Base-by-base conservation (phyloP, 2,888 invertebrate species). In the Drosophila kuntzei region DNA sequence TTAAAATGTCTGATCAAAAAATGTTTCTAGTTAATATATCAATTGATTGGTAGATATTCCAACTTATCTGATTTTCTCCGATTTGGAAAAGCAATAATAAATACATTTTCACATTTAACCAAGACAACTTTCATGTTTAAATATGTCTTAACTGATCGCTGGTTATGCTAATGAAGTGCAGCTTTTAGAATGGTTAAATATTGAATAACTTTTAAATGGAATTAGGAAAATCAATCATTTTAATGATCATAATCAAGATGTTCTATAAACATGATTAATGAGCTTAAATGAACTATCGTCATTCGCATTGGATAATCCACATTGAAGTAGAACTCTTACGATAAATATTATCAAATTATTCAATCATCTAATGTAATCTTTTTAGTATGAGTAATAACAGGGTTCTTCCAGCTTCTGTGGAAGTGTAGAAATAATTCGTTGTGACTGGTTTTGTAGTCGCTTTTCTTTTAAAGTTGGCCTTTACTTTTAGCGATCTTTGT, bases 241-340 rank as follows among this genome's bases (percentile, higher is more conserved):
- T 70, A 57, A 61, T 53, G 53, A 54, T 43, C 32, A 9, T 8
- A 25, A 60, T 70, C 50, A 22, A 62, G 57, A 62, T 75, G 47
- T 50, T 2, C 39, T 32, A 49, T 7, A 49, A 49, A 25, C 41
- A 7, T 46, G 43, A 34, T 27, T 49, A 66, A 50, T 63, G 71
- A n/a, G 5, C 9, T 47, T 1, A 43, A 27, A 50, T 32, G 16
- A 59, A 14, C 8, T 34, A 43, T 51, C 2, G 44, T 8, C 20
- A 29, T 5, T 25, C 27, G n/a, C 3, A 53, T 44, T 44, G 34
- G 32, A 36, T 68, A 69, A 71, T 54, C 68, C 27, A 43, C 2
- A 1, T 20, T 44, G 16, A 43, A 32, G 20, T 44, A n/a, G 50
- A 46, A 53, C 46, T 18, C 27, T 2, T n/a, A 14, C 29, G 22